These are phyloP conservation scores for Merodon equestris DNA, from an alignment of 2,888 invertebrate species.

Conservation along the genomic window DNA sequence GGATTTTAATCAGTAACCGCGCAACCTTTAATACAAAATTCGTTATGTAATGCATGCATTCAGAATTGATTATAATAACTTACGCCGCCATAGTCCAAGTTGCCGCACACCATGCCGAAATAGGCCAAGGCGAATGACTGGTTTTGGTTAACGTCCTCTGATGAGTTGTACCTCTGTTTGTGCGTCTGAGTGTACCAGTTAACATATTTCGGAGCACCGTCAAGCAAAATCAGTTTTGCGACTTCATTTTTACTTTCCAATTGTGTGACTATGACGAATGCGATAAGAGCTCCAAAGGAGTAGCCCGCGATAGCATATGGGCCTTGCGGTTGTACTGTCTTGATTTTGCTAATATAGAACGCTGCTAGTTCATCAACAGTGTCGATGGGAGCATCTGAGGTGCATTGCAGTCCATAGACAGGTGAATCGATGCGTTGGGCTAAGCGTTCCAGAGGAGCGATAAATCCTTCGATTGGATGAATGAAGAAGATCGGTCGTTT, in stretches of 20 bases:
- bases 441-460: constrained; percentile 84
- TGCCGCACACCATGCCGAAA: constrained; percentile 89
- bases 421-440: constrained; percentile 86
- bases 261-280: constrained; percentile 95
- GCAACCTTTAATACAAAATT: constrained; percentile 70
- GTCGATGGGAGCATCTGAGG: constrained; percentile 85
- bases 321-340: constrained; percentile 86
- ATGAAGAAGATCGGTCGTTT: constrained; percentile 83
- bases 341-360: constrained; percentile 87
- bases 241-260: constrained; percentile 82
- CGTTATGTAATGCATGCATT: neutral
- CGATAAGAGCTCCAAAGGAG: constrained; percentile 96
- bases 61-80: constrained; percentile 65
- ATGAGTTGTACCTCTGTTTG: constrained; percentile 78
- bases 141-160: constrained; percentile 81
- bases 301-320: constrained; percentile 96
- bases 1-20: constrained; percentile 75
- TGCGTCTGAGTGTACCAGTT: constrained; percentile 85
- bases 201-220: constrained; percentile 93
- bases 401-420: constrained; percentile 95
- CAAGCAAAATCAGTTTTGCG: constrained; percentile 85
- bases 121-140: constrained; percentile 88
- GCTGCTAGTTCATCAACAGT: constrained; percentile 86
- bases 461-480: constrained; percentile 94
- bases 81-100: constrained; percentile 87